Base-by-base conservation (phyloP, 2,888 invertebrate species). In the Malthinus seriepunctatus region DNA sequence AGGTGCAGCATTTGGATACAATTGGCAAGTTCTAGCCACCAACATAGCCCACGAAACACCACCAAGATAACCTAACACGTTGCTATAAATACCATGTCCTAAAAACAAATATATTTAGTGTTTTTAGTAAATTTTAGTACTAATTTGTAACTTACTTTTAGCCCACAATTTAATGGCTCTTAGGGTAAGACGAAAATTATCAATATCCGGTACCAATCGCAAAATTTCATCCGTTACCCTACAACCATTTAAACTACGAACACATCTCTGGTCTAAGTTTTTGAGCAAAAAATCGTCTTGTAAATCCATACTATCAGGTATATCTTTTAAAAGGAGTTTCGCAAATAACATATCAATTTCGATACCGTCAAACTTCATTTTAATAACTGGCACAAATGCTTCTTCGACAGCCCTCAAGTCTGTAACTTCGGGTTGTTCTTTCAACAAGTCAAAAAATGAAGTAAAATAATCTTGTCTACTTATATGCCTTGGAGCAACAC, bases 31-130 rank as follows among this genome's bases (percentile, higher is more conserved):
- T 64, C 98, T 84, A 0, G 99, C 99, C 0, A 98, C 98, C 53
- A 99, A 81, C 95, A 99, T 99, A 1, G 99, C 99, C 99, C 99
- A 99, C 0, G 97, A 96, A 8, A 99, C 97, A 61, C 99, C 99
- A 50, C 97, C 97, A 50, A 99, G 86, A 79, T 97, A 99, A 39
- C 99, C 99, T 69, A 99, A 83, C 0, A 93, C 93, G 83, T 99
- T 99, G 48, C 97, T 98, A 82, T 99, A 99, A 68, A 99, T 95
- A 51, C 98, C 97, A 79, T 93, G 94, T 71, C 88, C 95, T 94
- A 77, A 34, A 76, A 78, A 44, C 14, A 38, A 31, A 10, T 23
- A 63, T 51, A 59, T 62, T 66, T 2, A 10, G 10, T 35, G 35
- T 9, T 10, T 35, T 35, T 3, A 4, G 3, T 7, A 10, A 35